phyloP scores from a whole-genome alignment of 2,888 invertebrate species.

The Eurytoma adleriae region DNA sequence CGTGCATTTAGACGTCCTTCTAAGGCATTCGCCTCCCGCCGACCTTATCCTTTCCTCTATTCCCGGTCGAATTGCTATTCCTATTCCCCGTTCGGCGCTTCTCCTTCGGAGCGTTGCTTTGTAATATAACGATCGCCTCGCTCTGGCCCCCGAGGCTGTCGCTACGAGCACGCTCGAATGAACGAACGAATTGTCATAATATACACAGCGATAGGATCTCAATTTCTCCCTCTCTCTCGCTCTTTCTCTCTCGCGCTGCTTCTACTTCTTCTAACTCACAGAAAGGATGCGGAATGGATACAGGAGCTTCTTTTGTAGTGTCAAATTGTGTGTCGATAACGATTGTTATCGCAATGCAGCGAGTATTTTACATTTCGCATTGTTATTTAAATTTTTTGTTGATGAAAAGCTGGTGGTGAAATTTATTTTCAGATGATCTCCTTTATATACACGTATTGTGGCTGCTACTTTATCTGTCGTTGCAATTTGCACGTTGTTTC shows the following conservation, averaged over 20 bases:
- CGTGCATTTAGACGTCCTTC: slow-evolving; percentile 8
- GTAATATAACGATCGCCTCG: slow-evolving; percentile 30
- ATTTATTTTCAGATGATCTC: too few relatives aligned
- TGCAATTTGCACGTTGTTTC: too few relatives aligned
- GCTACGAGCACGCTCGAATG: background rate
- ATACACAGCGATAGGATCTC: slow-evolving; percentile 34
- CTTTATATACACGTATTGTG: too few relatives aligned
- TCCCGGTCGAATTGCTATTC: slow-evolving; percentile 24
- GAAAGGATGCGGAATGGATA: background rate
- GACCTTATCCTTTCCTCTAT: slow-evolving; percentile 3
- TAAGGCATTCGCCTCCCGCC: slow-evolving; percentile 12
- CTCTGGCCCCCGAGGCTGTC: slow-evolving; percentile 11
- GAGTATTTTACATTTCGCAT: background rate
- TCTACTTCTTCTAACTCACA: background rate
- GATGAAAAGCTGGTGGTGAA: too few relatives aligned
- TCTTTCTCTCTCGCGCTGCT: background rate
- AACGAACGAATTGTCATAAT: slow-evolving; percentile 43
- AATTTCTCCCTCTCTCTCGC: slow-evolving; percentile 11
- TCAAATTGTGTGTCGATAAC: background rate
- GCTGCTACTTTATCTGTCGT: too few relatives aligned
- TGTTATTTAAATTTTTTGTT: background rate
- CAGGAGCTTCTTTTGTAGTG: background rate
- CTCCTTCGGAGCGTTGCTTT: slow-evolving; percentile 21
- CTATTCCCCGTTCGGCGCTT: slow-evolving; percentile 2
- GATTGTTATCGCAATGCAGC: slow-evolving; percentile 20